These are phyloP conservation scores for Anabacerthia variegaticeps DNA, from an alignment of 2,797 vertebrate species.

Conservation along the genomic window DNA sequence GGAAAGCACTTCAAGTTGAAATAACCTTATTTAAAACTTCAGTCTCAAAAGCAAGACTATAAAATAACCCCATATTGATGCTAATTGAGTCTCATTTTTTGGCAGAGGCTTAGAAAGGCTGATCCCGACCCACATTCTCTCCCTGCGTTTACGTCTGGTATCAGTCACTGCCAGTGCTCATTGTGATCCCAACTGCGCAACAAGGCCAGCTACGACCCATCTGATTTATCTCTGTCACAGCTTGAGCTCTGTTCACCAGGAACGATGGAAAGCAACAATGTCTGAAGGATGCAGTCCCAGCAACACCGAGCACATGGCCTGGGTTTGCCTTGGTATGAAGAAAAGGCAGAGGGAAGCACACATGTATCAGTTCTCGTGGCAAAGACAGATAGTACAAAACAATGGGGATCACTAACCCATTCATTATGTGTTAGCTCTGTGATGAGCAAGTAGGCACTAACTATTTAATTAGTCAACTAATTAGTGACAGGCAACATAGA, in stretches of 20 bases:
- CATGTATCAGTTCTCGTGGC: slow-evolving; percentile 45
- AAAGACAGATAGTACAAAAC: slow-evolving; percentile 66
- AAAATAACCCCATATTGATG: not conserved
- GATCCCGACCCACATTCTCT: slow-evolving; percentile 65
- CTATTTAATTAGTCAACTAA: slow-evolving; percentile 95
- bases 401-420: slow-evolving; percentile 78
- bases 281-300: slow-evolving; percentile 64
- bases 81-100: not conserved
- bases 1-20: not conserved
- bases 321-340: slow-evolving; percentile 26
- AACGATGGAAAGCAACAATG: slow-evolving; percentile 60
- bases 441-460: slow-evolving; percentile 89
- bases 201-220: slow-evolving; percentile 67
- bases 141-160: slow-evolving; percentile 64
- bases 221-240: slow-evolving; percentile 80
- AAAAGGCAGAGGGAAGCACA: slow-evolving; percentile 33
- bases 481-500: slow-evolving; percentile 89
- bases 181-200: slow-evolving; percentile 66
- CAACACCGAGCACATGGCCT: slow-evolving; percentile 77
- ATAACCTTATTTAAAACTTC: not conserved
- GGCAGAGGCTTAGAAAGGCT: not conserved
- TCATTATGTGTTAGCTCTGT: slow-evolving; percentile 78
- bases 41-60: not conserved
- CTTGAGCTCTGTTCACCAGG: slow-evolving; percentile 68
- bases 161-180: slow-evolving; percentile 74